Percentiles rank a stretch among this genome's conserved stretches.
Conservation (phyloP, 2,797 vertebrate genomes). For the Amazona ochrocephala region DNA sequence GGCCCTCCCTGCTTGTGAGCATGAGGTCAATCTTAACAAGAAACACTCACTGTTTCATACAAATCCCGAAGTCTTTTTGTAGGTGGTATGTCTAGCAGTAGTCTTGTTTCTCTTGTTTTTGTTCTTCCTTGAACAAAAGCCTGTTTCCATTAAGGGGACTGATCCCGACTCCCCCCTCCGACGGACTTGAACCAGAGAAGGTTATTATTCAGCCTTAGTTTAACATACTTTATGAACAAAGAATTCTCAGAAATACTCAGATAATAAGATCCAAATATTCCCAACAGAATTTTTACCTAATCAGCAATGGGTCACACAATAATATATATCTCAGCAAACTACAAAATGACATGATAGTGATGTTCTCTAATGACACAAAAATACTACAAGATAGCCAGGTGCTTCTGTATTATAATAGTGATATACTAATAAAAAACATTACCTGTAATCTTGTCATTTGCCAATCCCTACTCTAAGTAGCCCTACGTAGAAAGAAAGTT, state of each 20-base stretch:
- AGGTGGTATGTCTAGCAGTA: neutral
- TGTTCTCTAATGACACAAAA: conserved; percentile 35
- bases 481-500: neutral
- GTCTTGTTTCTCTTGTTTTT: neutral
- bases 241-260: neutral
- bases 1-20: neutral
- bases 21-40: neutral
- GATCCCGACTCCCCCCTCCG: accelerated
- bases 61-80: neutral
- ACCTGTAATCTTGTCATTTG: neutral
- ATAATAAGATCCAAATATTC: conserved; percentile 21
- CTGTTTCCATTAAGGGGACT: neutral
- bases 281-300: neutral
- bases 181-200: neutral
- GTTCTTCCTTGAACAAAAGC: neutral
- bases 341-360: neutral
- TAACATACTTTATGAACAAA: neutral
- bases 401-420: neutral
- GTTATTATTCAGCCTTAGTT: neutral
- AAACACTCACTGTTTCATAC: neutral
- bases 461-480: neutral
- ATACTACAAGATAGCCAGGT: neutral
- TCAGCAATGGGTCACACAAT: neutral
- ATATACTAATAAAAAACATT: neutral
- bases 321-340: neutral